Conservation (phyloP, 2,888 invertebrate genomes). For the Eilema caniola region DNA sequence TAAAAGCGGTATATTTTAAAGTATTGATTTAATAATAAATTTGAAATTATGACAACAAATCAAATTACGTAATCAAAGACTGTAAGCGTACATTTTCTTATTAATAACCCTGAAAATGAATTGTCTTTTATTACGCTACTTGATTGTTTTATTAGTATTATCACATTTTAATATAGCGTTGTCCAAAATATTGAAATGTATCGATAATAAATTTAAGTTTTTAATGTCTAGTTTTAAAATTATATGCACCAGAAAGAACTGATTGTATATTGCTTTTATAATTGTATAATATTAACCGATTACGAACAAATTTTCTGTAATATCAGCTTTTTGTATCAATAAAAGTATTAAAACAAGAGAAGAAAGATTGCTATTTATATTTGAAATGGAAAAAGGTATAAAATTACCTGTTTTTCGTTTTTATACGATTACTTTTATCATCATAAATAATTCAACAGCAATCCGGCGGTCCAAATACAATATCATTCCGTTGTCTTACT, state of each 20-base stretch:
- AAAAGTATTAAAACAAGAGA: conserved; percentile 19
- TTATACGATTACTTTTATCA: background rate
- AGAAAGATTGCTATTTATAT: conserved; percentile 27
- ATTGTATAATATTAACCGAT: conserved; percentile 50
- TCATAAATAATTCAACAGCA: conserved; percentile 22
- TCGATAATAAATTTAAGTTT: conserved; percentile 38
- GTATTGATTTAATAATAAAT: conserved; percentile 16
- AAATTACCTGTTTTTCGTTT: background rate
- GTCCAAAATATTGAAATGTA: conserved; percentile 37
- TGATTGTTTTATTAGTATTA: conserved; percentile 34
- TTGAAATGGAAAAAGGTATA: conserved; percentile 3
- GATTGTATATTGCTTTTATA: conserved; percentile 58
- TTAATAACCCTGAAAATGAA: background rate
- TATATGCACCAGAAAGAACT: conserved; percentile 57
- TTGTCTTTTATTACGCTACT: conserved; percentile 20
- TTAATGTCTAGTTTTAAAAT: conserved; percentile 34
- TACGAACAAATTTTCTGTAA: conserved; percentile 47
- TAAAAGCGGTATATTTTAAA: conserved; percentile 13
- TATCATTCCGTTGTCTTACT: conserved; percentile 47
- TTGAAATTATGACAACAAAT: conserved; percentile 25
- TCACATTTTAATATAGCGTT: conserved; percentile 38
- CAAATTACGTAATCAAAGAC: conserved; percentile 25
- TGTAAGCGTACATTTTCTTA: background rate
- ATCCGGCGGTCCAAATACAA: conserved; percentile 29
- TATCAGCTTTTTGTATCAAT: conserved; percentile 27